Base-by-base conservation (phyloP, 2,888 invertebrate genomes). In the Spicauda simplicius region DNA sequence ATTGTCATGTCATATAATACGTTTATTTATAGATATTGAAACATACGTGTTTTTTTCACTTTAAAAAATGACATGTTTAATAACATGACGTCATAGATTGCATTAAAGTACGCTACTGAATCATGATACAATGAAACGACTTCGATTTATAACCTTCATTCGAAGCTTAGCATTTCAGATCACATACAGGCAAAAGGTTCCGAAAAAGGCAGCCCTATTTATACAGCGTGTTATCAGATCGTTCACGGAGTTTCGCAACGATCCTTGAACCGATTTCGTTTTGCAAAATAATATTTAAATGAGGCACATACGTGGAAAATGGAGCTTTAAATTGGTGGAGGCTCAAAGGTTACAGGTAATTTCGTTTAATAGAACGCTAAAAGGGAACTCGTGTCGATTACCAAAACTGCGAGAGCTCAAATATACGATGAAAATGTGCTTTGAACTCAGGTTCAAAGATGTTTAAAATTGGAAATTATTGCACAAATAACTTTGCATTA, bases 201-300 rank as follows among this genome's bases (percentile, higher is more conserved):
- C 65, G 33, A 59, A 59, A 65, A 54, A 19, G 48, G 54, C 59
- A 45, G 30, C 66, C 63, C 68, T 66, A 48, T 60, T 66, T 55
- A 66, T 66, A 66, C 66, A 66, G 66, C 61, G 69, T 69, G 73
- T 72, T 76, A 78, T 77, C 77, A 73, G 77, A 78, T 79, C 72
- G 72, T 55, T 61, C 63, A 53, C 59, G 52, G 50, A 53, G 69
- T 80, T 80, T 76, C 77, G 74, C 71, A 80, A 80, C 64, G 71
- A 80, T 78, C 80, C 79, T 80, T 78, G 77, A 71, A 72, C 73
- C 72, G 65, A 68, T 70, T 71, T 64, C 66, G 58, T 70, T 69
- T 63, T 55, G 54, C 45, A 58, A 48, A 68, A 61, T 54, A 67
- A 61, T 60, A 56, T 66, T 66, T 66, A 66, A 66, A 66, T 60